Conservation (phyloP, 2,888 invertebrate genomes). For the Aporophyla lueneburgensis region DNA sequence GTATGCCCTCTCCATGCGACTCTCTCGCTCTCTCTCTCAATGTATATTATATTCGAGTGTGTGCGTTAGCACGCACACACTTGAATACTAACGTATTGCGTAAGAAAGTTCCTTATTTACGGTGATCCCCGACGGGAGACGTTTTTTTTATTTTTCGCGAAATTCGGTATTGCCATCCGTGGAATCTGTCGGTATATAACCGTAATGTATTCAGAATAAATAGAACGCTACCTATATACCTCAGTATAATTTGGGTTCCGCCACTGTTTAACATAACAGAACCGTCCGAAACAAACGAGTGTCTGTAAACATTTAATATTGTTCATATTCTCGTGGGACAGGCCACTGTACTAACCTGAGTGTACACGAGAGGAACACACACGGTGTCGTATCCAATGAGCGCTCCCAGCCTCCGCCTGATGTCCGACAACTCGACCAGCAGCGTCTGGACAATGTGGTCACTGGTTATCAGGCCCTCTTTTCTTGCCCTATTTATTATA, state of each 20-base stretch:
- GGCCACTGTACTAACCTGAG: constrained; percentile 92
- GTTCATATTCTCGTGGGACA: constrained; percentile 18
- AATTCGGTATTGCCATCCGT: neutral
- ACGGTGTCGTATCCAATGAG: constrained; percentile 98
- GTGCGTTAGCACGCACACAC: too few relatives aligned
- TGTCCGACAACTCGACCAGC: constrained; percentile 96
- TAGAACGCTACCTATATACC: neutral
- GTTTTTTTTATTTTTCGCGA: neutral
- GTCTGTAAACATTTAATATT: constrained; percentile 16
- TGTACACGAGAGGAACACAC: constrained; percentile 97
- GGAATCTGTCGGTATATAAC: too few relatives aligned
- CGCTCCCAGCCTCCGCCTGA: constrained; percentile 95
- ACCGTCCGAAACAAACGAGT: constrained; percentile 13
- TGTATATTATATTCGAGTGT: too few relatives aligned
- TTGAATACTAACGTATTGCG: too few relatives aligned
- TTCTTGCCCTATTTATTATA: constrained; percentile 96
- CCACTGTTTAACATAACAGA: constrained; percentile 22
- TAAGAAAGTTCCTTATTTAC: too few relatives aligned
- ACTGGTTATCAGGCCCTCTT: constrained; percentile 95
- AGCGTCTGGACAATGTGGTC: constrained; percentile 98
- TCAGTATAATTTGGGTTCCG: neutral
- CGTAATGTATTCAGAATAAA: neutral
- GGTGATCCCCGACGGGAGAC: too few relatives aligned
- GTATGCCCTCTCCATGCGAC: too few relatives aligned
- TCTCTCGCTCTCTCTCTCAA: too few relatives aligned